Evolutionary conservation across 2,888 invertebrate species (phyloP), one percentile per base, ranked within the genome.

Genomic region (Pelosia muscerda): DNA sequence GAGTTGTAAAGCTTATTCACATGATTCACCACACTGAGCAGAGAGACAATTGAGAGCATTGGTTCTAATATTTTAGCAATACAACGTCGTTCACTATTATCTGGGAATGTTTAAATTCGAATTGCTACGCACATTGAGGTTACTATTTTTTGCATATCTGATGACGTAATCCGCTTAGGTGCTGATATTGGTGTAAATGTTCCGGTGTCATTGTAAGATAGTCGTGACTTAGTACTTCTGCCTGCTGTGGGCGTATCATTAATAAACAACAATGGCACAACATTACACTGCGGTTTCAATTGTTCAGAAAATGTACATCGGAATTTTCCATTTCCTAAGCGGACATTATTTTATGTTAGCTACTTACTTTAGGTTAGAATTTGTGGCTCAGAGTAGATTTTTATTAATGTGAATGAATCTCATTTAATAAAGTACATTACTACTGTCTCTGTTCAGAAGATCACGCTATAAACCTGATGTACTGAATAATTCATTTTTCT

Each of bases 231-330:
- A n/a, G 61, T 60, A 28, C 6, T 63, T 58, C 58, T 67, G 26
- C 57, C 53, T 56, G 55, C 57, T 23, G n/a, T 58, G 56, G 31
- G 53, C 15, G 53, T 34, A 58, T 63, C 53, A 63, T 58, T 57
- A 57, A 34, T 25, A 42, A 57, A 63, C 53, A 67, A 67, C 63
- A 67, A 67, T 67, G 26, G 63, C 9, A 54, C 53, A 31, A 56
- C 64, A 64, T 64, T 64, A 68, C 60, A 34, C 10, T 59, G 67
- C 67, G 49, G 34, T 63, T 67, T 67, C 53, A 26, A 53, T 57
- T 67, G 34, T 65, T 63, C 53, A 34, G 53, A 34, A 56, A 34
- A 53, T 31, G 19, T 28, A 10, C 10, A 15, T 9, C 8, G 42
- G 65, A 63, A 38, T 63, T 58, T 58, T 57, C 49, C 72, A 28